Base-by-base conservation (phyloP, 2,888 invertebrate genomes). In the Hydropsyche betteni region DNA sequence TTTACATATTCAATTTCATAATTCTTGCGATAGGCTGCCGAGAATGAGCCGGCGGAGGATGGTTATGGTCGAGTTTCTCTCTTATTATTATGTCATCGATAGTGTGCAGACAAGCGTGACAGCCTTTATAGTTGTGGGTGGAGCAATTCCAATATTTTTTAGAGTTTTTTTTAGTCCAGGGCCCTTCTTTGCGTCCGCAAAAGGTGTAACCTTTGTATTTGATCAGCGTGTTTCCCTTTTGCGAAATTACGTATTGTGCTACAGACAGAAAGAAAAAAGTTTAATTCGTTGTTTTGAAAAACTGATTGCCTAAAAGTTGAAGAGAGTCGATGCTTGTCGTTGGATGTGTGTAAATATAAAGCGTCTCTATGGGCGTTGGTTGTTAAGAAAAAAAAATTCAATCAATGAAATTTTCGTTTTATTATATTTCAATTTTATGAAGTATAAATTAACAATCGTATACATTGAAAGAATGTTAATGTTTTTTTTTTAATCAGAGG, bases 11-110 rank as follows among this genome's bases (percentile, higher is more conserved):
- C 24, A 24, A 2, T 24, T 24, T 1, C 2, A 2, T 24, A 24
- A 24, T 24, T 24, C 24, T 24, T 24, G 24, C 24, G 24, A 24
- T 24, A 24, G 24, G 24, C 24, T 24, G 24, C 8, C 50, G 69
- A 8, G 68, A 12, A 24, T 24, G 1, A 24, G 2, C 24, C 24
- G 24, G 24, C 38, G 69, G 52, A 0, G 38, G 50, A 70, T 75
- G 75, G 71, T 75, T 75, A 64, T 75, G 75, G n/a, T 50, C 38
- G 51, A 50, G 33, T 14, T 71, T 75, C 16, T 14, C 68, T 44
- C 14, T 51, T 14, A 75, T 8, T 4, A 75, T 24, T 7, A n/a
- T n/a, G 61, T 64, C 50, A 5, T 75, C 71, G 4, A 58, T 4
- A 4, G 71, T 75, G 64, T 71, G 64, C 0, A 69, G 4, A 6